Conservation (phyloP, 2,113 vertebrate species). For the Clarias gariepinus region DNA sequence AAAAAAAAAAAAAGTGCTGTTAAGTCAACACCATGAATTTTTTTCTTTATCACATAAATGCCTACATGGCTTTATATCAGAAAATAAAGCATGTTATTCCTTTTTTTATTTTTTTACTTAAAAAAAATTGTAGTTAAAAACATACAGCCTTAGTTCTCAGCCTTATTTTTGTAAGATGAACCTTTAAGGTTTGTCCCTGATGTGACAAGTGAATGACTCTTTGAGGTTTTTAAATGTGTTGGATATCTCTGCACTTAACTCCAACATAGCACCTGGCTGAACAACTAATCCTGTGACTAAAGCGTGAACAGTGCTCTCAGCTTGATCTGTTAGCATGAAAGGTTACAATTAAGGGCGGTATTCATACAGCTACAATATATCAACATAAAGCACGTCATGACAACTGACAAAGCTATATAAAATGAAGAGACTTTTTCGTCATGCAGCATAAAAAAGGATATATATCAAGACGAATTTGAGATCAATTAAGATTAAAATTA, state of each 20-base stretch:
- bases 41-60: background rate
- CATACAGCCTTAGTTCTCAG: too few relatives aligned
- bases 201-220: too few relatives aligned
- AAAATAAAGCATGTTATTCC: background rate
- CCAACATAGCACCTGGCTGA: background rate
- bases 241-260: background rate
- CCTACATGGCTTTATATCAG: too few relatives aligned
- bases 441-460: background rate
- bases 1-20: background rate
- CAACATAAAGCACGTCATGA: background rate
- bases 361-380: background rate
- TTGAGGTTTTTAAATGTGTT: background rate
- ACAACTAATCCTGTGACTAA: background rate
- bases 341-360: background rate
- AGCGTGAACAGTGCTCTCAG: background rate
- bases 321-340: background rate
- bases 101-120: too few relatives aligned
- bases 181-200: too few relatives aligned
- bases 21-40: background rate
- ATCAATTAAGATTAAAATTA: background rate
- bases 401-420: background rate
- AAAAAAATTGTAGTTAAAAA: too few relatives aligned
- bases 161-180: too few relatives aligned
- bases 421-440: background rate
- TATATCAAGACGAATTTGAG: background rate